Evolutionary conservation across 2,888 invertebrate genomes (phyloP).

Genomic region (Nesidiocoris tenuis): DNA sequence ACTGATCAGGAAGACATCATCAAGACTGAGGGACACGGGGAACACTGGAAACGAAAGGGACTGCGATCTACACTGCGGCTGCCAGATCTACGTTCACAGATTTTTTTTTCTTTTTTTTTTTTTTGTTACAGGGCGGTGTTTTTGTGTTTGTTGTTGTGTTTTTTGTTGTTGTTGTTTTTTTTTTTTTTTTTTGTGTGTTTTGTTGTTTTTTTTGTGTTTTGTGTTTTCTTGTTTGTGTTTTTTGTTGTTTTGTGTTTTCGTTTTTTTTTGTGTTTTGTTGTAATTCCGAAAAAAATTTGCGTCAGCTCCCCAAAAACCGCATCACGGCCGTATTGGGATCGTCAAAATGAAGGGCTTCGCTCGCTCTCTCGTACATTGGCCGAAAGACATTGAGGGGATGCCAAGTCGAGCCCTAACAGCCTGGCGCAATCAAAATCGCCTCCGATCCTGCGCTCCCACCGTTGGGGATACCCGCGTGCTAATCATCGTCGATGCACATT

Average conservation of each 20-base stretch:
- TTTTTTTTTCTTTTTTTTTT: too few species aligned
- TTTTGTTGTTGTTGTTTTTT: too few species aligned
- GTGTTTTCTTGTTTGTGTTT: too few species aligned
- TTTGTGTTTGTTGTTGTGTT: too few species aligned
- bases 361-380: constrained; percentile 38
- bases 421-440: not conserved
- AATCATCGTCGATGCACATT: constrained; percentile 36
- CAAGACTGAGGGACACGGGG: not conserved
- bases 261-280: too few species aligned
- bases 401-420: too few species aligned
- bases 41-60: constrained; percentile 14
- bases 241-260: too few species aligned
- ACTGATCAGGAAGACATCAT: too few species aligned
- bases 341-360: constrained; percentile 35
- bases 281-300: constrained; percentile 17
- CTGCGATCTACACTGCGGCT: constrained; percentile 6
- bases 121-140: too few species aligned
- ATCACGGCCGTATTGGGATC: constrained; percentile 21
- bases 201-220: too few species aligned
- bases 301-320: constrained; percentile 13
- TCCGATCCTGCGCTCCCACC: not conserved
- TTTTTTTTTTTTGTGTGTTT: too few species aligned
- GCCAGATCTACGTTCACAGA: constrained; percentile 12
- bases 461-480: constrained; percentile 22
- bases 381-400: constrained; percentile 18